Evolutionary conservation across 2,888 invertebrate genomes (phyloP), one percentile per base, ranked within the genome.

Genomic region (Campoplex nolae): DNA sequence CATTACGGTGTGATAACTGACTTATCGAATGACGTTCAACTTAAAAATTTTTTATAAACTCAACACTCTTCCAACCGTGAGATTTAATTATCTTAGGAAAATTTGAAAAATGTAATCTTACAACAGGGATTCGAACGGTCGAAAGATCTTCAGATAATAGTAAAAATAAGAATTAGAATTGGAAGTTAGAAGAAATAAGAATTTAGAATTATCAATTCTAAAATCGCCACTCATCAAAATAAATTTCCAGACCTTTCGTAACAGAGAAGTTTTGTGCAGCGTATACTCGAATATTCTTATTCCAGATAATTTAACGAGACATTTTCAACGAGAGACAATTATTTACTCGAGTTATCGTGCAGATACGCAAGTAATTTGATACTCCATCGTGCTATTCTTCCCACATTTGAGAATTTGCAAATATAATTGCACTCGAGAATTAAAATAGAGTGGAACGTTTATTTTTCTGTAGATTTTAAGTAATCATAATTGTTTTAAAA

Each of bases 401-500:
- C 48, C 23, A 23, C 42, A 82, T 68, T 62, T 67, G 42, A 32
- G 38, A 32, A 16, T 42, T 38, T 42, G 38, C 16, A 78, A 18
- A 42, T 42, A 28, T 78, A 70, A 79, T 83, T 79, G 70, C 70
- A 45, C 68, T 45, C 35, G 23, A 35, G 28, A 74, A 58, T 78
- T n/a, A 85, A 73, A 54, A 42, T 38, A 32, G 42, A 23, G 6
- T 38, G 18, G 28, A 68, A 32, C 42, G n/a, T 56, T 48, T 13
- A 51, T 84, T 45, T 51, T 79, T 38, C 77, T 58, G 62, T 54
- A 76, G 71, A 32, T 48, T 77, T 54, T 6, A 54, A 16, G 51
- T 73, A 81, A 86, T 84, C 83, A 84, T 58, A 80, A 9, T 80
- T 68, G 76, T 28, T 58, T 56, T 42, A 80, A 76, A 32, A 80